Conservation (phyloP, 2,888 invertebrate species). For the Heliconius ismenius region DNA sequence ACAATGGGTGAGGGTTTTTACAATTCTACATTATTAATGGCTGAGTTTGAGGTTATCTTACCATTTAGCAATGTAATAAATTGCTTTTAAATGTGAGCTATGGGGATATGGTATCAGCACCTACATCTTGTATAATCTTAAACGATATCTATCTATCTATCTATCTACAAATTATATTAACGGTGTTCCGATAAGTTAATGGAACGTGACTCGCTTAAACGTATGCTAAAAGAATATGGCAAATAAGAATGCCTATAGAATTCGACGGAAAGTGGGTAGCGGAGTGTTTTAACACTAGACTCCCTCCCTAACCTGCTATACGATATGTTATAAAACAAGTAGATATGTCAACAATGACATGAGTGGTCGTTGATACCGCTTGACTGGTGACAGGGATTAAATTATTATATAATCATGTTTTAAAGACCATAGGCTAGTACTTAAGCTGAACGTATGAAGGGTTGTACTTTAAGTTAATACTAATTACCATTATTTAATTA, state of each 20-base stretch:
- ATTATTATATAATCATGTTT: constrained; percentile 8
- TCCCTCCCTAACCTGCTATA: too few relatives aligned
- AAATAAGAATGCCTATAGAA: background rate
- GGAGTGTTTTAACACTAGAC: too few relatives aligned
- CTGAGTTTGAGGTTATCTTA: constrained; percentile 38
- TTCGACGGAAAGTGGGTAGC: too few relatives aligned
- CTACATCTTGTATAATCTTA: constrained; percentile 22
- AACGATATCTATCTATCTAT: constrained; percentile 5
- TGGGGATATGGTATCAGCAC: constrained; percentile 14
- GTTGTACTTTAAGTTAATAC: too few relatives aligned
- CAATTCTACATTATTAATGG: constrained; percentile 40
- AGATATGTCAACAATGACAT: constrained; percentile 8
- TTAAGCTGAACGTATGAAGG: too few relatives aligned
- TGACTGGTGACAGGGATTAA: constrained; percentile 7
- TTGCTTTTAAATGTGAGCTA: constrained; percentile 30
- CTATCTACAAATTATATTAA: constrained; percentile 7
- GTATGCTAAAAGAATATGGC: constrained; percentile 16
- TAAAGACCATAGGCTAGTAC: background rate
- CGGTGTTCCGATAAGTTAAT: constrained; percentile 19
- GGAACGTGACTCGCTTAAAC: constrained; percentile 24
- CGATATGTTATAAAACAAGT: background rate
- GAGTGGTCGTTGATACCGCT: constrained; percentile 6
- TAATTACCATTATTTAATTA: too few relatives aligned
- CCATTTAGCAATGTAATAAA: constrained; percentile 33
- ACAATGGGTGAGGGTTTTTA: constrained; percentile 44